Conservation (phyloP, 2,797 vertebrate species). For the Tarsius wallacei region DNA sequence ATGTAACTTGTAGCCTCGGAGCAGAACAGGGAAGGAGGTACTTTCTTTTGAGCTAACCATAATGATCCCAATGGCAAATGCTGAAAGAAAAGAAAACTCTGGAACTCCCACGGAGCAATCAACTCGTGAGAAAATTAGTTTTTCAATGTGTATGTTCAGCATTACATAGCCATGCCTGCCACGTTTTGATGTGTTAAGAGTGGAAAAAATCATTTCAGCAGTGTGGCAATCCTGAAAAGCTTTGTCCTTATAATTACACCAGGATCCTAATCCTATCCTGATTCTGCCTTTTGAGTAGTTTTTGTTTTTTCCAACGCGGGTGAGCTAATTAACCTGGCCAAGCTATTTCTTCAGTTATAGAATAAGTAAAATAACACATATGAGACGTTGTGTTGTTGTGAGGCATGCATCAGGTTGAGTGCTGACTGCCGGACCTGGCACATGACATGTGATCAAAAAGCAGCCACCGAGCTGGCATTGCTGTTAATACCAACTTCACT, state of each 20-base stretch:
- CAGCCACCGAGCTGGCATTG: background rate
- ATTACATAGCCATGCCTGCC: background rate
- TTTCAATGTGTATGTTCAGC: background rate
- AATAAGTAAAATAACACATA: constrained; percentile 39
- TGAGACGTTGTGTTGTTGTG: background rate
- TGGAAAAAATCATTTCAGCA: constrained; percentile 13
- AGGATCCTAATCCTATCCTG: constrained; percentile 10
- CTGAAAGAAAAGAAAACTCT: background rate
- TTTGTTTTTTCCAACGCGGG: background rate
- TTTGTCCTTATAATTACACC: background rate
- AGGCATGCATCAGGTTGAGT: background rate
- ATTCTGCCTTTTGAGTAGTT: constrained; percentile 26
- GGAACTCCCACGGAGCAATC: background rate
- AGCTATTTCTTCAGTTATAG: constrained; percentile 28
- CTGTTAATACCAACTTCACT: background rate
- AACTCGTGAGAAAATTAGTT: constrained; percentile 26
- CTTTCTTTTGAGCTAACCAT: background rate
- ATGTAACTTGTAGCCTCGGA: background rate
- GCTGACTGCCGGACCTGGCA: background rate
- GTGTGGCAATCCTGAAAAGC: background rate
- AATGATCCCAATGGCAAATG: constrained; percentile 10
- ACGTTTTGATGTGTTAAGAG: constrained; percentile 44
- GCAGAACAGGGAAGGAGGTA: background rate
- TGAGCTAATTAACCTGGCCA: background rate
- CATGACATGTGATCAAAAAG: background rate